Base-by-base conservation (phyloP, 2,797 vertebrate genomes). In the Scarus forsteni region DNA sequence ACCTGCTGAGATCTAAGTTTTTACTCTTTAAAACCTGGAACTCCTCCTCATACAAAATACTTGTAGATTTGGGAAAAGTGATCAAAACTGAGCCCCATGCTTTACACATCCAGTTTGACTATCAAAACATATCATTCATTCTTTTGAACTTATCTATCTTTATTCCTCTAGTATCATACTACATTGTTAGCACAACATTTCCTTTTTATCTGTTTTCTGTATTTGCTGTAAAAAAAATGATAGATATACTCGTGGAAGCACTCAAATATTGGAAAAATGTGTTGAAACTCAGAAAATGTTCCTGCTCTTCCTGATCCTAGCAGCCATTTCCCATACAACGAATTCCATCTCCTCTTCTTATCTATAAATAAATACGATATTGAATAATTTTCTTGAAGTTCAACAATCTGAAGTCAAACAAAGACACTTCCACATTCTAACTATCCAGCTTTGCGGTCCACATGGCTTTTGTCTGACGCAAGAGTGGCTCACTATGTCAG, bases 401-500 rank as follows among this genome's bases (percentile, higher is more conserved):
- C 10, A 62, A 39, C 46, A 54, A 49, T 18, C 19, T n/a, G 3
- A 13, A 16, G 27, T 57, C 15, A 14, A 55, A 54, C n/a, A 45
- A 13, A 68, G 35, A 12, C 1, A 38, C 61, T 6, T 16, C 10
- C 35, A 12, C 35, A 45, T 18, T 27, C 8, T 73, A 58, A 55
- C 18, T 79, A 51, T 66, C 5, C n/a, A 43, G 52, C 60, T 38
- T 44, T 48, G 18, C 4, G 1, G 1, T 77, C 55, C 91, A 85
- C 89, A 89, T 91, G 92, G 84, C 56, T 73, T 58, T 75, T 85
- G 89, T 92, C 93, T 95, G 94, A 95, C 64, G 93, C 94, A 95
- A 95, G 76, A 94, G 76, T 81, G 53, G 58, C 73, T 66, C 68
- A 66, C 57, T 77, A 90, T 93, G 91, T 90, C 88, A 88, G 83